phyloP scores from a whole-genome alignment of 2,113 vertebrate species.

The Urocynchramus pylzowi region DNA sequence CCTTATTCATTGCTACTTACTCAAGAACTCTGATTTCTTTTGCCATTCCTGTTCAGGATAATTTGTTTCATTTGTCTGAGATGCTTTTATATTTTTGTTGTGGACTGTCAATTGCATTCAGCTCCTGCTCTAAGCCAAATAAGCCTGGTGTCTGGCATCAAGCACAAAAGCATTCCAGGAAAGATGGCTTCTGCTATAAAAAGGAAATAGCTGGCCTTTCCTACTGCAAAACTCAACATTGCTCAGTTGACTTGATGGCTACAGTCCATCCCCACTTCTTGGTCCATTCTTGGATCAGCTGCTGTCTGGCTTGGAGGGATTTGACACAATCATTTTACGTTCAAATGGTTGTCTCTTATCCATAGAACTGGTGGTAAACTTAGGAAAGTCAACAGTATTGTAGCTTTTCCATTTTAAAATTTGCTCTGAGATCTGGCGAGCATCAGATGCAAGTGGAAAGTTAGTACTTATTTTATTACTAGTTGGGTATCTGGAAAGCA shows the following conservation, averaged over 20 bases:
- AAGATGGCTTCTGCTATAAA: background rate
- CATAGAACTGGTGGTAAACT: background rate
- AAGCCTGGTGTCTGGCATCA: background rate
- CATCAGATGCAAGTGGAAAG: background rate
- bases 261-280: background rate
- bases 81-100: background rate
- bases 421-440: background rate
- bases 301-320: background rate
- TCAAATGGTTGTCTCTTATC: background rate
- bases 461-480: background rate
- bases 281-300: background rate
- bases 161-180: background rate
- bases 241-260: background rate
- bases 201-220: background rate
- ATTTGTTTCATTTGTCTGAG: background rate
- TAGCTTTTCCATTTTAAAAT: background rate
- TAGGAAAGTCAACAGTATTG: background rate
- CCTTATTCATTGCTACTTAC: background rate
- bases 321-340: background rate
- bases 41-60: background rate
- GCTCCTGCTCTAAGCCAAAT: background rate
- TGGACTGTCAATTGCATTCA: background rate
- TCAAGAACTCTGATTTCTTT: background rate
- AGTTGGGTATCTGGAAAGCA: background rate
- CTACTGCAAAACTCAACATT: background rate